Evolutionary conservation across 2,797 vertebrate genomes (phyloP), one percentile per base, ranked within the genome.

Genomic region (Darevskia nairensis): DNA sequence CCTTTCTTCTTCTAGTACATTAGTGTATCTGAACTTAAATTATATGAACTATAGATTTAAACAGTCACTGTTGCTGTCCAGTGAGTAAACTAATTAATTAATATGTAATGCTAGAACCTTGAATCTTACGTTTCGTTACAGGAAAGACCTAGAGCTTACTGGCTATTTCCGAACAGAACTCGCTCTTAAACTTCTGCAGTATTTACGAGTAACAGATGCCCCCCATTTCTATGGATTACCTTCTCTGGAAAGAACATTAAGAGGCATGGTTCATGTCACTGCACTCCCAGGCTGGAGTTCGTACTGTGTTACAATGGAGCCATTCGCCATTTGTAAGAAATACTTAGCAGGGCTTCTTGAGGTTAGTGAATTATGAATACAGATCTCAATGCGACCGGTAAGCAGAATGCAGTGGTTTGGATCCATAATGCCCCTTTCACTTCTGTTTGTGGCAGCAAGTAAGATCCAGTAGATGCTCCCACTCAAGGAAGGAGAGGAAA

Each of bases 151-250:
- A 96, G 97, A 97, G 89, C 96, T 98, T 90, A 96, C 97, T 8
- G 96, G 97, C 1, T 96, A 93, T 35, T 98, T 99, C 93, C 96
- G 97, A 95, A 98, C 98, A 8, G 98, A 98, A 93, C 96, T 99
- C 94, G 97, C 98, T 55, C 88, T 98, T 92, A 97, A 97, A n/a
- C 96, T 99, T 92, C 97, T 99, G 29, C 98, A 98, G 84, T 98
- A 97, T 95, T 97, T 99, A 90, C 96, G 98, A 72, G 96, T 99
- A 89, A 98, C 99, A 1, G 98, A 99, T 17, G 98, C 98, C 2
- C 98, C 98, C 0, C 97, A 97, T 88, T 99, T 99, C 96, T 99
- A 99, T 6, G 99, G 99, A 55, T 97, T 99, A 81, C 99, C 99
- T 76, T 98, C 98, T 81, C 96, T 99, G 84, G 98, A 98, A 97